Base-by-base conservation (phyloP, 1,140 invertebrate species). In the Dolichoris vasculosae region DNA sequence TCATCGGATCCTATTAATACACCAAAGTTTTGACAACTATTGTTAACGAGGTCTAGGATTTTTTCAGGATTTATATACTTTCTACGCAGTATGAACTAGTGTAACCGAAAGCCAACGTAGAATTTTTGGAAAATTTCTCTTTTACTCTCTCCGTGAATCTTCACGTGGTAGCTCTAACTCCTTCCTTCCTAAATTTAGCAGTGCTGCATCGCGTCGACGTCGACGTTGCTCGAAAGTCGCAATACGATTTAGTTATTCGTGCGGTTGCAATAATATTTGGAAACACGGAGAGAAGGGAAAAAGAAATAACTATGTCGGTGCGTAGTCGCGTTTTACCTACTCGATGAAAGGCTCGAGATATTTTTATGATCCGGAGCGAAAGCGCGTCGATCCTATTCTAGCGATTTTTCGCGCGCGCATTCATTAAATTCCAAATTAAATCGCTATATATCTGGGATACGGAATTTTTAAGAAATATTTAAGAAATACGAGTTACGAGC, bases 361-460 rank as follows among this genome's bases (percentile, higher is more conserved):
- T 89, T 89, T 90, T 90, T 89, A 86, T 86, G 71, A 81, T 30
- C 17, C 30, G 69, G 40, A 8, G 71, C 30, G 71, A 73, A 8
- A 63, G 55, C 55, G 23, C 55, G 23, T 26, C 23, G 26, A 26
- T 26, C 23, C 23, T 59, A 26, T 59, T 59, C 20, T 59, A 26
- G 20, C 55, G 48, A 51, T 69, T 86, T 79, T 83, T 81, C 43
- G 40, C 51, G 8, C 46, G 32, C 1, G 43, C 63, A 38, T 77
- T 79, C 86, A 87, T 75, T 64, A 86, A 63, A 84, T 64, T 84
- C 79, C n/a, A 43, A 40, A 38, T 83, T 81, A 64, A 73, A 86
- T 84, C 71, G 35, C 48, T 86, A 81, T 76, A 67, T 75, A 71
- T 38, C 51, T 46, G 7, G 17, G 23, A 51, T 40, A 59, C 76